A percentile compares a stretch with the other conserved stretches of the same genome.
phyloP scores from a whole-genome alignment of 2,888 invertebrate genomes.

The Suillia variegata region DNA sequence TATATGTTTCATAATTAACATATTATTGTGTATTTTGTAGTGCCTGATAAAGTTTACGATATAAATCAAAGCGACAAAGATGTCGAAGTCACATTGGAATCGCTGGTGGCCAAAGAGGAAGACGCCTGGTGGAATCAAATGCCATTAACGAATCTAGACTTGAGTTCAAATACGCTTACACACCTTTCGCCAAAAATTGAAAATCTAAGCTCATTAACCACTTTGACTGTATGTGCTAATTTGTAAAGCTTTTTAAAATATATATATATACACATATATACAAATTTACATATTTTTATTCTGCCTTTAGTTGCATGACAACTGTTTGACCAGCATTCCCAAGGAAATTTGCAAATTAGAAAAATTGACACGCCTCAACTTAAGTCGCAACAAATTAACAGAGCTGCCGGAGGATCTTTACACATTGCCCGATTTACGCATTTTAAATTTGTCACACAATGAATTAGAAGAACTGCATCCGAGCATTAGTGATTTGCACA shows the following conservation, averaged over 20 bases:
- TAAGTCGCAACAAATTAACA: slow-evolving; percentile 72
- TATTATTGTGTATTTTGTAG: slow-evolving; percentile 58
- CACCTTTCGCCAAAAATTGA: slow-evolving; percentile 70
- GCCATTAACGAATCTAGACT: slow-evolving; percentile 76
- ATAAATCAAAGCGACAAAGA: slow-evolving; percentile 73
- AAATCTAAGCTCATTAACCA: slow-evolving; percentile 70
- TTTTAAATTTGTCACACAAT: slow-evolving; percentile 79
- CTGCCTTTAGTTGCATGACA: slow-evolving; percentile 79
- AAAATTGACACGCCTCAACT: slow-evolving; percentile 70
- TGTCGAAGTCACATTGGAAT: slow-evolving; percentile 65
- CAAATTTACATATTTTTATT: not conserved
- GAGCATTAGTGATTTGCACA: slow-evolving; percentile 77
- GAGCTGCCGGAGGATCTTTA: slow-evolving; percentile 71
- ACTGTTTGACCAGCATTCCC: slow-evolving; percentile 75
- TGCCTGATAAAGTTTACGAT: slow-evolving; percentile 75
- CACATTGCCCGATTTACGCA: slow-evolving; percentile 71
- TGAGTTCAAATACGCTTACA: slow-evolving; percentile 75
- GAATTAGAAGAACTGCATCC: slow-evolving; percentile 70
- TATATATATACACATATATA: not conserved
- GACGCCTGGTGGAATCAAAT: slow-evolving; percentile 86
- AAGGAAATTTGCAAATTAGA: slow-evolving; percentile 73
- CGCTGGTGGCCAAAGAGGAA: slow-evolving; percentile 62
- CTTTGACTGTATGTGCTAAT: slow-evolving; percentile 67
- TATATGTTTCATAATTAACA: not conserved
- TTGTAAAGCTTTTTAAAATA: not conserved